Conservation (phyloP, 2,888 invertebrate genomes). For the Himalopsyche kuldschensis region DNA sequence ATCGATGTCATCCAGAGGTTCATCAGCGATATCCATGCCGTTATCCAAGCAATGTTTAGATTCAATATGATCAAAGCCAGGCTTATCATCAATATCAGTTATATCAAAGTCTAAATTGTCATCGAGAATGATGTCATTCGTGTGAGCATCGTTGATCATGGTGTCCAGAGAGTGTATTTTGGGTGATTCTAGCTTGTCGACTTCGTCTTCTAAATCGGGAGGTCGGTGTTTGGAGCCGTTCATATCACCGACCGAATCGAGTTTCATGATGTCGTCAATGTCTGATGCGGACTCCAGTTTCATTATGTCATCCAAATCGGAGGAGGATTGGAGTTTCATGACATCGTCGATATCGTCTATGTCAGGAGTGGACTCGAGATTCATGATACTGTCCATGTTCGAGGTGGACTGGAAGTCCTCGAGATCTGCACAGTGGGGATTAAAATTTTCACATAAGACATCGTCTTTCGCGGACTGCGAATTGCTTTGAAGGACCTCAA, state of each 20-base stretch:
- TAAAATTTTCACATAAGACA: not conserved
- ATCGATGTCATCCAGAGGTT: not conserved
- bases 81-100: not conserved
- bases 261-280: not conserved
- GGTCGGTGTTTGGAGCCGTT: not conserved
- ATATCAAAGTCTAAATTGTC: conserved; percentile 7
- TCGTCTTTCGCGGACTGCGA: not conserved
- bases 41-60: not conserved
- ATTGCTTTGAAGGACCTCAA: not conserved
- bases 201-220: not conserved
- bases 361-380: conserved; percentile 8
- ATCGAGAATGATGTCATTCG: not conserved
- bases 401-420: conserved; percentile 2
- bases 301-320: not conserved
- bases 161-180: not conserved
- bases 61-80: not conserved
- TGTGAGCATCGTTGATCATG: not conserved
- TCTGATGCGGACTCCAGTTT: not conserved
- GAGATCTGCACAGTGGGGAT: not conserved
- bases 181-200: not conserved
- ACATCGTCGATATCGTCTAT: conserved; percentile 5
- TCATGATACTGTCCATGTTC: conserved; percentile 4
- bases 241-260: not conserved
- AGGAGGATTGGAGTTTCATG: conserved; percentile 1
- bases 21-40: conserved; percentile 11